Evolutionary conservation across 2,888 invertebrate genomes (phyloP).

Genomic region (Watsonalla binaria): DNA sequence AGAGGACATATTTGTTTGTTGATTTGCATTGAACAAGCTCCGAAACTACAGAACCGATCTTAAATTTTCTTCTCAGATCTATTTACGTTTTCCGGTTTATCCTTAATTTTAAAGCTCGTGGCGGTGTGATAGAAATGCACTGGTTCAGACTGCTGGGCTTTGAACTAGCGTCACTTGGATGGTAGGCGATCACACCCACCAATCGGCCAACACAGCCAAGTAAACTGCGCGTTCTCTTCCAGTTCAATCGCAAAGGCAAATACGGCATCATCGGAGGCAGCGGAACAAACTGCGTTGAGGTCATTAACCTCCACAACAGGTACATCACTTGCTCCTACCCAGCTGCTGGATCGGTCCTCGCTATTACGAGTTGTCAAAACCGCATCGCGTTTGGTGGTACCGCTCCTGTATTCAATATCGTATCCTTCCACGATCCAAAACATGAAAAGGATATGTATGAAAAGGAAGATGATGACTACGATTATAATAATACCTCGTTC

Average conservation of each 20-base stretch:
- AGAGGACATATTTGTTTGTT: too few species aligned
- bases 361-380: constrained; percentile 54
- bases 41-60: too few species aligned
- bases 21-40: too few species aligned
- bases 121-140: too few species aligned
- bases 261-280: constrained; percentile 69
- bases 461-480: constrained; percentile 15
- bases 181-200: not conserved
- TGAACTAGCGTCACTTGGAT: not conserved
- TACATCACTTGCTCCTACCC: constrained; percentile 67
- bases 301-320: constrained; percentile 67
- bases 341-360: constrained; percentile 47
- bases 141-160: too few species aligned
- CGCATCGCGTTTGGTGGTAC: constrained; percentile 68
- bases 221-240: constrained; percentile 16
- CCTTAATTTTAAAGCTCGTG: too few species aligned
- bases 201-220: too few species aligned
- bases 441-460: constrained; percentile 48
- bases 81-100: too few species aligned
- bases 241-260: constrained; percentile 71
- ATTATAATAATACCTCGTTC: constrained; percentile 19
- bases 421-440: constrained; percentile 64
- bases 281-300: constrained; percentile 65
- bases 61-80: too few species aligned
- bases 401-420: constrained; percentile 54